Base-by-base conservation (phyloP, 37 sponge, comb jelly and placozoan genomes). In the Ianthella basta region DNA sequence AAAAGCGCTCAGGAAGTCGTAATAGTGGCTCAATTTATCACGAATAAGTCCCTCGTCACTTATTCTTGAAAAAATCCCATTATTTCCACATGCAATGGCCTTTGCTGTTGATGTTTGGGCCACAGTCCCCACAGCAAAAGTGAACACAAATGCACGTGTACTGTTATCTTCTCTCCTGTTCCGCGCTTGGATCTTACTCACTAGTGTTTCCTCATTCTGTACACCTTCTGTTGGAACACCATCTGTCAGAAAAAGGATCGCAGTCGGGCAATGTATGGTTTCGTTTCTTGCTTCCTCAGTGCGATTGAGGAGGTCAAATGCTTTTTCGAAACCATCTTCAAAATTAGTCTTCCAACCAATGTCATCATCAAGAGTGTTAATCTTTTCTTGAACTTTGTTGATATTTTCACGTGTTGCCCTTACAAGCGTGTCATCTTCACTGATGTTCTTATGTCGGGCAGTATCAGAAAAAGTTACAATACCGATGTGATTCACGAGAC, bases 231-330 rank as follows among this genome's bases (percentile, higher is more conserved):
- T 60, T 19, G 61, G 60, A 12, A 14, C 37, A 15, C 61, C 81
- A 56, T 80, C 60, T 55, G 61, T 56, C 4, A 80, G 81, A 30
- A 80, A 80, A 13, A 72, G 73, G 37, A 72, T 72, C 20, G 73
- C 73, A 20, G 73, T 29, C 12, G 27, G 61, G 29, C 61, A 60
- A 23, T 59, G 16, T 12, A 55, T 25, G 18, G 24, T 20, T 29
- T 33, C 27, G 10, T 60, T 35, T n/a, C n/a, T n/a, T 30, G 32
- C 59, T 12, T 21, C 15, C 29, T 34, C 6, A 34, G 35, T 56
- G 12, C 18, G 13, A 20, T 33, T 21, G 35, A 80, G 81, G 6
- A 60, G 40, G 29, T 60, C 32, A 24, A 80, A 80, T 13, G 60
- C 81, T 56, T 14, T 59, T 20, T 10, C 53, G 36, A 59, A 80